These are phyloP conservation scores for Morinoia aosen DNA, from an alignment of 2,888 invertebrate species.

Conservation along the genomic window DNA sequence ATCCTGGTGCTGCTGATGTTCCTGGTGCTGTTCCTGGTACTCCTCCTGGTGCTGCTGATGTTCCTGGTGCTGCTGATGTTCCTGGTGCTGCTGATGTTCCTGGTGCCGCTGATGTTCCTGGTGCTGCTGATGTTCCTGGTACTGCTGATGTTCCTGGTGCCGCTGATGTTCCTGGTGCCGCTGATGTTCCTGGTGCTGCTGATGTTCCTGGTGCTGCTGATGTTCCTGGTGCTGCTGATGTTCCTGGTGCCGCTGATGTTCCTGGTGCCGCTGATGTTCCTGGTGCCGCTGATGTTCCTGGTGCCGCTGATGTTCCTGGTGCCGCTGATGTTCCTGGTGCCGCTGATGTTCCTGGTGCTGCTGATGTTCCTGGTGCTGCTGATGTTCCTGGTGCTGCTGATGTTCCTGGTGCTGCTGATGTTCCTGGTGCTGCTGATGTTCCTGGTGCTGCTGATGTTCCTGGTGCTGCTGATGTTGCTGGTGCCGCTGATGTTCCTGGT, in stretches of 20 bases:
- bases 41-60: too few species aligned
- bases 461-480: not conserved
- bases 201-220: too few species aligned
- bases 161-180: too few species aligned
- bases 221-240: too few species aligned
- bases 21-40: not conserved
- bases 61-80: too few species aligned
- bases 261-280: not conserved
- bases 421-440: too few species aligned
- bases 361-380: too few species aligned
- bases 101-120: not conserved
- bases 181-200: not conserved
- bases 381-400: not conserved
- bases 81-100: not conserved
- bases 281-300: not conserved
- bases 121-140: not conserved
- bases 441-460: too few species aligned
- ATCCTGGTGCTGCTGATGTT: not conserved
- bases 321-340: not conserved
- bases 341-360: too few species aligned
- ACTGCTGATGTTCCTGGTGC: too few species aligned
- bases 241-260: not conserved
- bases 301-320: not conserved
- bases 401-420: not conserved
- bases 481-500: not conserved